A percentile compares a stretch with the other conserved stretches of the same genome.
These are phyloP conservation scores for Lutraria rhynchaena DNA, from an alignment of 1,140 invertebrate species.

Conservation along the genomic window DNA sequence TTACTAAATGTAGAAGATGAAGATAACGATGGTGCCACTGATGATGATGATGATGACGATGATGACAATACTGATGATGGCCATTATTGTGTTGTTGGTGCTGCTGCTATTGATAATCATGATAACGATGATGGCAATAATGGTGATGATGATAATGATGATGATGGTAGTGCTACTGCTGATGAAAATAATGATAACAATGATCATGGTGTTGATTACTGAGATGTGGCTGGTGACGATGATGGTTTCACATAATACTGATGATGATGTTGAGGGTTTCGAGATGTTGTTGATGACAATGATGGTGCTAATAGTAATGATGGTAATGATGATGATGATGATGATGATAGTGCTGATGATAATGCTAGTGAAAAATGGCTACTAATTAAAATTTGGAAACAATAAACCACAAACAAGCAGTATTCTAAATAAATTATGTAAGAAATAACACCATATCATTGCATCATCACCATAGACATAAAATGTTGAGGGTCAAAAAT, in stretches of 20 bases:
- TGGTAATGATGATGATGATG: neutral
- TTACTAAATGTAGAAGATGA: no score
- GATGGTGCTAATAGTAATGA: neutral
- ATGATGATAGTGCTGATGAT: neutral
- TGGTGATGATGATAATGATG: slow-evolving; percentile 15
- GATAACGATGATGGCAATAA: neutral
- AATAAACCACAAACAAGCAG: neutral
- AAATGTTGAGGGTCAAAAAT: no score
- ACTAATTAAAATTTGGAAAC: neutral
- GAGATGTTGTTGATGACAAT: neutral
- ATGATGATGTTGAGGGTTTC: neutral
- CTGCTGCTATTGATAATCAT: neutral
- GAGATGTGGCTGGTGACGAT: neutral
- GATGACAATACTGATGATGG: slow-evolving; percentile 9
- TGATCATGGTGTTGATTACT: neutral
- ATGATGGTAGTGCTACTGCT: slow-evolving; percentile 12
- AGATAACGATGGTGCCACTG: no score
- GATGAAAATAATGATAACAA: neutral
- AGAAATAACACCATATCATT: no score
- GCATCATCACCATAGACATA: no score
- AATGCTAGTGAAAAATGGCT: neutral
- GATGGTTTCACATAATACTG: neutral
- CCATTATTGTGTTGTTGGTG: neutral
- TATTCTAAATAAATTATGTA: no score
- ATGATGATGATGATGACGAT: no score